Percentiles rank a stretch among this genome's conserved stretches.
These are phyloP conservation scores for Arrhamphus sclerolepis DNA, from an alignment of 2,797 vertebrate genomes.

Conservation along the genomic window DNA sequence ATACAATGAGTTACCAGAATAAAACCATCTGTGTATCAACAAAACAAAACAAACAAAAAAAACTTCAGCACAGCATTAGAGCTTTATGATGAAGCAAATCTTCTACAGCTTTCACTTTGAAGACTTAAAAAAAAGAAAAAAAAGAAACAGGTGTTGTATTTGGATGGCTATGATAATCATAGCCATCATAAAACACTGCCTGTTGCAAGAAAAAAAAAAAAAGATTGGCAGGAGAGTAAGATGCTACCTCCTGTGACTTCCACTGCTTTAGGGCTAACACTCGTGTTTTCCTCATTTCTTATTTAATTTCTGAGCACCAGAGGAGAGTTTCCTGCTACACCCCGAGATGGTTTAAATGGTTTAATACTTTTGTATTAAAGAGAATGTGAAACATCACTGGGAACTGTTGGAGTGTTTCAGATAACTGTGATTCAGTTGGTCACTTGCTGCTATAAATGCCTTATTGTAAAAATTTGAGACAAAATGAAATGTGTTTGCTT, in stretches of 20 bases:
- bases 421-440: conserved; percentile 47
- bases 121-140: conserved; percentile 52
- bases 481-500: conserved; percentile 57
- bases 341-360: conserved; percentile 27
- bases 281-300: conserved; percentile 51
- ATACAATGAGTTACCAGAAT: conserved; percentile 20
- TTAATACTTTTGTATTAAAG: conserved; percentile 23
- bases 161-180: conserved; percentile 72
- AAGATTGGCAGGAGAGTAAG: conserved; percentile 77
- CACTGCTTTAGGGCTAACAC: conserved; percentile 65
- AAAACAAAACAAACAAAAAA: too few relatives aligned
- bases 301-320: conserved; percentile 59
- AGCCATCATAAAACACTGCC: conserved; percentile 51
- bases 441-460: conserved; percentile 66
- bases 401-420: conserved; percentile 31
- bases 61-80: conserved; percentile 40
- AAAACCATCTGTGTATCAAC: conserved; percentile 25
- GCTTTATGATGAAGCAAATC: conserved; percentile 49
- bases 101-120: conserved; percentile 50
- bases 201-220: conserved; percentile 55
- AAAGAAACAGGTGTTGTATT: conserved; percentile 51
- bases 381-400: conserved; percentile 13
- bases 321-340: conserved; percentile 45
- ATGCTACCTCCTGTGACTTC: conserved; percentile 81
- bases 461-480: conserved; percentile 49